These are phyloP conservation scores for Octodonta nipae DNA, from an alignment of 2,888 invertebrate genomes.

Conservation along the genomic window DNA sequence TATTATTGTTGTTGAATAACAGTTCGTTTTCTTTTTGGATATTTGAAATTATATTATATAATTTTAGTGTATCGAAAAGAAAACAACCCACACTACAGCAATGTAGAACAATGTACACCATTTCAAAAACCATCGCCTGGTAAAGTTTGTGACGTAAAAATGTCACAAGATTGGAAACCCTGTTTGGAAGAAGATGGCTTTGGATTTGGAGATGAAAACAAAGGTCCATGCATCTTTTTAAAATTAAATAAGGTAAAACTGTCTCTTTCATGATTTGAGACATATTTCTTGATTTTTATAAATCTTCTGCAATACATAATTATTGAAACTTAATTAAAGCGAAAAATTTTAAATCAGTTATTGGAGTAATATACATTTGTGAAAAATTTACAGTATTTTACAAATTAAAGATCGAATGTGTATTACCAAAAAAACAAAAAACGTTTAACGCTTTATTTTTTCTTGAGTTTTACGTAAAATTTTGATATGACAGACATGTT, in stretches of 20 bases:
- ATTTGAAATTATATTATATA: no score
- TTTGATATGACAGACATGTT: no score
- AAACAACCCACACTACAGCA: constrained; percentile 36
- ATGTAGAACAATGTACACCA: constrained; percentile 41
- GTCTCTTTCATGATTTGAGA: background rate
- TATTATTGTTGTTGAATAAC: no score
- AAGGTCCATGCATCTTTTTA: constrained; percentile 87
- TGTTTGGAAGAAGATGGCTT: constrained; percentile 69
- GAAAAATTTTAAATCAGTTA: no score
- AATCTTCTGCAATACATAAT: background rate
- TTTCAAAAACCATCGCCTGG: constrained; percentile 44
- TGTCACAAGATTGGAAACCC: constrained; percentile 51
- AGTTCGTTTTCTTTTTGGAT: no score
- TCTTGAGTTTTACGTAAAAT: no score
- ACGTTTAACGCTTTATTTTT: no score
- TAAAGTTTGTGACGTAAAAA: constrained; percentile 72
- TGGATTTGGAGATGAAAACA: constrained; percentile 55
- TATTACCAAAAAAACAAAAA: no score
- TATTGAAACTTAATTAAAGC: no score
- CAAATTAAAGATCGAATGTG: no score
- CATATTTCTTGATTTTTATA: background rate
- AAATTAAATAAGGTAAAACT: constrained; percentile 81
- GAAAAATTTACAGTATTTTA: no score
- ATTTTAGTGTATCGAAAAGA: constrained; percentile 33
- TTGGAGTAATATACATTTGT: no score